Evolutionary conservation across 2,797 vertebrate species (phyloP), one percentile per base, ranked within the genome.

Genomic region (Pyrocephalus nanus): DNA sequence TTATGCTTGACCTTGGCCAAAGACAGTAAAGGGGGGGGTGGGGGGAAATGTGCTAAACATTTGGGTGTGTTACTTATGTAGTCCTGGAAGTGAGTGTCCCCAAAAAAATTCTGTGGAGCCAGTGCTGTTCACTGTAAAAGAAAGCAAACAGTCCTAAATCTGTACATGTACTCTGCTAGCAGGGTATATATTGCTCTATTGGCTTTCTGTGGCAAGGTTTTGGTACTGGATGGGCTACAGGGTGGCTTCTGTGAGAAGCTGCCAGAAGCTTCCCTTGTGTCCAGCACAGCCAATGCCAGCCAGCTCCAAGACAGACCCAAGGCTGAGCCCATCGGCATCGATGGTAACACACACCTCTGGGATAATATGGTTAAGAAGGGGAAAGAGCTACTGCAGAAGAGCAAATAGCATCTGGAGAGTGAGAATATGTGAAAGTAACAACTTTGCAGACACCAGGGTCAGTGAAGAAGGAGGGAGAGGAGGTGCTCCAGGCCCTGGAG

Each of bases 191-290:
- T 61, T 67, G 51, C 67, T 67, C 15, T 50, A 7, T 1, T 34
- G 32, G 29, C 12, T 72, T 77, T 55, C 54, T 0, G 0, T 83
- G 78, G 60, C 54, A 72, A 45, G 66, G 25, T 25, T 77, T 43
- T 55, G 48, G 29, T 15, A 61, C 27, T 0, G 0, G 5, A 3
- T 8, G 9, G 3, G 3, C 32, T 61, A 14, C 48, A 34, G 29
- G 23, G 32, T 34, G n/a, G 32, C 45, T 48, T 34, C 74, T 61
- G 9, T 43, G 13, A 79, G 36, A 51, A 73, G n/a, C 18, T 83
- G 42, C 47, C 29, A 18, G 42, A 61, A 61, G 48, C 29, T 73
- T 87, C 29, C 42, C 21, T 50, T 27, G 1, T 78, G 36, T 57
- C 73, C n/a, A 23, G 7, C 22, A 32, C 36, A 32, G 32, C 29